A percentile compares a stretch with the other conserved stretches of the same genome.
phyloP scores from a whole-genome alignment of 2,113 vertebrate genomes.

The Columbina picui region DNA sequence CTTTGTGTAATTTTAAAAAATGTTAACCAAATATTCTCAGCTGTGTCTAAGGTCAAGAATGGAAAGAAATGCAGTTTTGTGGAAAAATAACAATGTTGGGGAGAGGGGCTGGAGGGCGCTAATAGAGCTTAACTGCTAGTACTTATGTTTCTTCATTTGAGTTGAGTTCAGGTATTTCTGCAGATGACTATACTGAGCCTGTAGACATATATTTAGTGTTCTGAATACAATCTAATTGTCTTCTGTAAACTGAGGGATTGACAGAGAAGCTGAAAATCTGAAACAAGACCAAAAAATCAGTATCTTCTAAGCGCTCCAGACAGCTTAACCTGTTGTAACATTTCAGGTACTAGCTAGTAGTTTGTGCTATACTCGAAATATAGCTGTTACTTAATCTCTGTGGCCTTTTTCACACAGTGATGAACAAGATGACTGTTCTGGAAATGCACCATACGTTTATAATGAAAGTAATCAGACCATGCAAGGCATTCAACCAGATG shows the following conservation, averaged over 20 bases:
- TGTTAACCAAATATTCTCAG: not conserved
- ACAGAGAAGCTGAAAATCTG: not conserved
- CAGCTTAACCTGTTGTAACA: not conserved
- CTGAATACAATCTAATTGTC: not conserved
- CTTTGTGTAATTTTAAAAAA: not conserved
- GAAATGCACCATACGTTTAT: not conserved
- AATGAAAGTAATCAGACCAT: not conserved
- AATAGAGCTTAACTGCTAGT: not conserved
- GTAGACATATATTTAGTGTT: not conserved
- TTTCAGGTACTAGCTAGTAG: not conserved
- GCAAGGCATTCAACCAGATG: not conserved
- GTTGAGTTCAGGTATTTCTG: not conserved
- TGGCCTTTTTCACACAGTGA: not conserved
- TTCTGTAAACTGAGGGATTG: not conserved
- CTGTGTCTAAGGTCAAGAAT: not conserved
- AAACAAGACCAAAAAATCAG: not conserved
- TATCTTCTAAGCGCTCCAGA: not conserved
- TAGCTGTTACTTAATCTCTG: not conserved
- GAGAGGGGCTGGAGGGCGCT: fast-evolving
- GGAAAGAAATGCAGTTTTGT: not conserved
- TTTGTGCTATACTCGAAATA: not conserved
- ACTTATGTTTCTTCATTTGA: not conserved
- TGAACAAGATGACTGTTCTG: not conserved
- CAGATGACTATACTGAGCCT: not conserved
- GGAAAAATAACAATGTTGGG: fast-evolving